Evolutionary conservation across 37 sponge, comb jelly and placozoan species (phyloP).

Genomic region (Oscarella lobularis): DNA sequence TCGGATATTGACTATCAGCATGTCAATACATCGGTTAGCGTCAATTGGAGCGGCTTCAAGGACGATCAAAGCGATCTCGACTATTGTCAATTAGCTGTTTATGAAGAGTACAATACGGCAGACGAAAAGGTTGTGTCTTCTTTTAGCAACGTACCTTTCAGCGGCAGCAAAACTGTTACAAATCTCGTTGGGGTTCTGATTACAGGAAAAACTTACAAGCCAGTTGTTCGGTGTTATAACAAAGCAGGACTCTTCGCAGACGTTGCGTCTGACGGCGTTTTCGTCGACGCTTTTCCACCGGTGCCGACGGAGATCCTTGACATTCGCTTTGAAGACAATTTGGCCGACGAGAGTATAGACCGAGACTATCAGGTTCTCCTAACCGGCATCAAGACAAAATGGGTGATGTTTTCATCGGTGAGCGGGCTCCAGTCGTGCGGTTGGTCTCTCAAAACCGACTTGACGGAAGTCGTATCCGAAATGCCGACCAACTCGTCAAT

Average conservation of each 20-base stretch:
- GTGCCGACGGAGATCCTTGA: background rate
- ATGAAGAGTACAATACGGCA: too few relatives aligned
- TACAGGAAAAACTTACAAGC: background rate
- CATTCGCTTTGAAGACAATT: background rate
- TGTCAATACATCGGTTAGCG: too few relatives aligned
- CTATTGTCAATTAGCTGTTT: too few relatives aligned
- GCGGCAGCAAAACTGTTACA: background rate
- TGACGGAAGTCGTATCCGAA: too few relatives aligned
- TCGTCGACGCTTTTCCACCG: background rate
- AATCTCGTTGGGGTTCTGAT: background rate
- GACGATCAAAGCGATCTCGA: too few relatives aligned
- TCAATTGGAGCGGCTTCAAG: too few relatives aligned
- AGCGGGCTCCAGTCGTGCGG: background rate
- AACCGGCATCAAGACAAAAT: background rate
- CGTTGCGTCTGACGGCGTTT: background rate
- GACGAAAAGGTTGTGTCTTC: too few relatives aligned
- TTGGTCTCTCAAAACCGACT: background rate
- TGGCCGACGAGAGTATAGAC: background rate
- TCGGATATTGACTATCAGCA: background rate
- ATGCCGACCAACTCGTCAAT: too few relatives aligned
- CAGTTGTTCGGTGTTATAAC: background rate
- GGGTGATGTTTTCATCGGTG: background rate
- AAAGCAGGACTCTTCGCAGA: background rate
- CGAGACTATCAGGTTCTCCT: background rate
- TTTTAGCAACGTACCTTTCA: background rate